Base-by-base conservation (phyloP, 2,888 invertebrate species). In the Loripinus fragilis region DNA sequence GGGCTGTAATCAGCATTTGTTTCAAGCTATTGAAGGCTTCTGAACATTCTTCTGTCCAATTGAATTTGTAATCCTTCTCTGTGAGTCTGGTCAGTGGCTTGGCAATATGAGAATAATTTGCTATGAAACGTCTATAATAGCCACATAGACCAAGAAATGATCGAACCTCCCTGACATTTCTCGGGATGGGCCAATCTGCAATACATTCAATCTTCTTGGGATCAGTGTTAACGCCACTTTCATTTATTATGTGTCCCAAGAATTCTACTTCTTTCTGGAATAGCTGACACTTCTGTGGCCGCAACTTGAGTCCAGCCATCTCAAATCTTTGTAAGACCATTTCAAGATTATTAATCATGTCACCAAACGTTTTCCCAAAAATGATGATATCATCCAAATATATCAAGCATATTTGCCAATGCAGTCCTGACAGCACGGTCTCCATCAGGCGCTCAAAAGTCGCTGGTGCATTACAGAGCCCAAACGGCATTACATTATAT, bases 141-240 rank as follows among this genome's bases (percentile, higher is more conserved):
- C 79, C 66, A 45, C 78, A 81, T 12, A 81, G 60, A 28, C 85
- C 83, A 2, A 80, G 28, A 50, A 85, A 83, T 41, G 79, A 79
- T n/a, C 82, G 69, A 25, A 82, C 65, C n/a, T 66, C 66, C 20
- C n/a, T 66, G n/a, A 78, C 41, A 71, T 35, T 70, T 0, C 23
- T 50, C 25, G 78, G 76, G 28, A 42, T 48, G 8, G 78, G 76
- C 76, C 83, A 80, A 10, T 50, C 28, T 48, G 38, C 52, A 48
- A 76, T 66, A 23, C 68, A 68, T 25, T 74, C 74, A 20, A 48
- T 48, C n/a, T 48, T 48, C 10, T 48, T 30, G 15, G 74, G 79
- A 48, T 79, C 80, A 38, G 70, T 74, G 7, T 28, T 42, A 33
- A 83, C 60, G 10, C 80, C 80, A 64, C 42, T 17, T 15, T 50